These are phyloP conservation scores for Brachypterus glaber DNA, from an alignment of 2,888 invertebrate species.

Conservation along the genomic window DNA sequence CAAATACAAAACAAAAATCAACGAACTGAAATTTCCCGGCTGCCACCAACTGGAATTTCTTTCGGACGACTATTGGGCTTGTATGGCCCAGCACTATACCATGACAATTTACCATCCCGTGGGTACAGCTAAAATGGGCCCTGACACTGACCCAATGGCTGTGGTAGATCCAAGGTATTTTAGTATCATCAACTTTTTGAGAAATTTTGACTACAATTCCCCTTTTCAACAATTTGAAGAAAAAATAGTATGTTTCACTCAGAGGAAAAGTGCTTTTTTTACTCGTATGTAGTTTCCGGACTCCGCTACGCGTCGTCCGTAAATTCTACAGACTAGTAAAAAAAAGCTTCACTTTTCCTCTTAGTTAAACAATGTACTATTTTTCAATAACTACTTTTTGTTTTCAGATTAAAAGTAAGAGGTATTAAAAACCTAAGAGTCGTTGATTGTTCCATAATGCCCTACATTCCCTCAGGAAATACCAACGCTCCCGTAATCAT, in stretches of 20 bases:
- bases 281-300: too few species aligned
- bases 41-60: constrained; percentile 53
- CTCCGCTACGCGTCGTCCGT: too few species aligned
- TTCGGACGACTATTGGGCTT: constrained; percentile 69
- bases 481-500: constrained; percentile 76
- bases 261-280: too few species aligned
- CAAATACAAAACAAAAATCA: constrained; percentile 53
- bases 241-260: too few species aligned
- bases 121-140: constrained; percentile 76
- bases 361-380: too few species aligned
- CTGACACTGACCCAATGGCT: constrained; percentile 46
- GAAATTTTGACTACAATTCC: too few species aligned
- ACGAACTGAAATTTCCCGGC: constrained; percentile 55
- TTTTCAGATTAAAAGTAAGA: constrained; percentile 47
- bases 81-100: constrained; percentile 63
- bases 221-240: too few species aligned
- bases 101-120: constrained; percentile 75
- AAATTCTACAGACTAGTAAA: too few species aligned
- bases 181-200: too few species aligned
- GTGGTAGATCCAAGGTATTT: constrained; percentile 62
- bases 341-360: too few species aligned
- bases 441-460: constrained; percentile 78
- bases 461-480: constrained; percentile 66
- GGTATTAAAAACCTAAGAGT: constrained; percentile 62
- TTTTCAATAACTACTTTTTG: not conserved